A percentile compares a stretch with the other conserved stretches of the same genome.
These are phyloP conservation scores for Triplophysa yarkandensis DNA, from an alignment of 2,797 vertebrate genomes.

Conservation along the genomic window DNA sequence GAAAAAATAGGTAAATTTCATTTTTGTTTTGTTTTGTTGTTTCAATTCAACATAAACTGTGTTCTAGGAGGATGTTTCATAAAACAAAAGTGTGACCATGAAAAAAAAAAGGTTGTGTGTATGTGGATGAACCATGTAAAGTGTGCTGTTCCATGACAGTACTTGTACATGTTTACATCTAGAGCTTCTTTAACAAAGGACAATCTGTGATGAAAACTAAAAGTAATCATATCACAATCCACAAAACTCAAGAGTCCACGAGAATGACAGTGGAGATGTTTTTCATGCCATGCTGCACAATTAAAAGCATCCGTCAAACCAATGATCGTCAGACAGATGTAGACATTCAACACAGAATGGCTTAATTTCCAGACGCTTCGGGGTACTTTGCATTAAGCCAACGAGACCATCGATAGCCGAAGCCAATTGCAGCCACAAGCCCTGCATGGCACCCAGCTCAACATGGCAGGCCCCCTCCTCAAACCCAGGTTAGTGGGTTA, in stretches of 20 bases:
- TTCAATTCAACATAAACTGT: not conserved
- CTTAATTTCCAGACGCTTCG: not conserved
- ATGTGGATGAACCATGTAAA: conserved; percentile 5
- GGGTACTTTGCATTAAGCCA: conserved; percentile 1
- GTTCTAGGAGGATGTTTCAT: not conserved
- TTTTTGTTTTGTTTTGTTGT: not conserved
- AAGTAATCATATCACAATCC: not conserved
- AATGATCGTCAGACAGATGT: conserved; percentile 3
- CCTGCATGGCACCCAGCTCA: conserved; percentile 18
- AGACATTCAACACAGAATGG: conserved; percentile 16
- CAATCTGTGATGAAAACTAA: not conserved
- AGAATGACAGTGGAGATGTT: conserved; percentile 22
- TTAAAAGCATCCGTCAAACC: conserved; percentile 17
- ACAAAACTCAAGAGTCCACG: conserved; percentile 28
- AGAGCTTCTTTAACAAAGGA: not conserved
- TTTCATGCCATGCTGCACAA: conserved; percentile 46
- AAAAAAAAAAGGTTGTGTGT: not conserved
- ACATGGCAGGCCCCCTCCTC: conserved; percentile 34
- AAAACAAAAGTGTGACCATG: conserved; percentile 16
- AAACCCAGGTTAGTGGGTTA: conserved; percentile 71
- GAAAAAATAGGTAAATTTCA: not conserved
- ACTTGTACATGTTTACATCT: conserved; percentile 30
- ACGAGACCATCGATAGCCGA: conserved; percentile 8
- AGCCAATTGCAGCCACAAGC: conserved; percentile 31
- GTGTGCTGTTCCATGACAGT: conserved; percentile 5